Evolutionary conservation across 2,888 invertebrate genomes (phyloP), one percentile per base, ranked within the genome.

Genomic region (Belgica antarctica): DNA sequence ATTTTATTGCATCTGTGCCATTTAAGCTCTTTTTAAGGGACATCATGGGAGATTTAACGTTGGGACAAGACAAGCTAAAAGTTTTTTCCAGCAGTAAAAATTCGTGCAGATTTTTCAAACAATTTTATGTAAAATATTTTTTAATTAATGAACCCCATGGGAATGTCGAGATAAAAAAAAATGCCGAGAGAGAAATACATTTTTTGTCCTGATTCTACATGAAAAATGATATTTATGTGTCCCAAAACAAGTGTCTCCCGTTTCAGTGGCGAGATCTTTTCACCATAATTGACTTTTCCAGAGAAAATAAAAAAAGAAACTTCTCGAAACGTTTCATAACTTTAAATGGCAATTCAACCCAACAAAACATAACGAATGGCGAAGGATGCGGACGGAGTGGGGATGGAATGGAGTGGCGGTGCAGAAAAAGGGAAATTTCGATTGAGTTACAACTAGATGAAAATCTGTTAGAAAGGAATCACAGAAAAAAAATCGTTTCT

Each of bases 1-100:
- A 59, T 59, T 59, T 59, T 59, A 59, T 59, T 59, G 59, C 59
- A 59, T 24, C 59, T 59, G 59, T 27, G 59, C 2, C 59, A 24
- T n/a, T 25, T 59, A 12, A 59, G 27, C n/a, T 22, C 52, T 10
- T 52, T 17, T 52, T 41, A 41, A 41, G 10, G 41, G 41, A 41
- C 41, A 2, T 5, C 41, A 15, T 41, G 41, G 15, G 41, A 15
- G 41, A 41, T 41, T 41, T 31, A 12, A 31, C 5, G 34, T 31
- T 31, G 34, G 12, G 34, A 31, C 34, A 31, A 31, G 12, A 31
- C 12, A 8, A 8, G 7, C 34, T 31, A 31, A 31, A 31, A 12
- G 12, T 8, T 12, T 31, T 31, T 31, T 31, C 34, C 12, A n/a
- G n/a, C n/a, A n/a, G n/a, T n/a, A n/a, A n/a, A n/a, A n/a, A n/a